Evolutionary conservation across 2,888 invertebrate species (phyloP).

Genomic region (Autographa pulchrina): DNA sequence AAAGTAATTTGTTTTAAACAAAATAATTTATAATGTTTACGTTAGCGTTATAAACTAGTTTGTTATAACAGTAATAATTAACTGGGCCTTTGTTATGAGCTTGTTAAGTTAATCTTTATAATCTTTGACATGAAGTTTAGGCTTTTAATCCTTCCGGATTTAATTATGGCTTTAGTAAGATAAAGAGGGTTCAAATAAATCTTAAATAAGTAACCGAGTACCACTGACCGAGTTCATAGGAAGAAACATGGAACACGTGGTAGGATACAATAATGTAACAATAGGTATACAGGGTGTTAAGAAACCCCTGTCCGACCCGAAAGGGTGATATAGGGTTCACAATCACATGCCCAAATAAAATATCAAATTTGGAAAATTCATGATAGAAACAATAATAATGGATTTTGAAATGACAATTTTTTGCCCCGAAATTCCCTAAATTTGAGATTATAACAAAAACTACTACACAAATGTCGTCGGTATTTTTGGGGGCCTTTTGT

Average conservation of each 20-base stretch:
- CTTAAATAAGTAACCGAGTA: background rate
- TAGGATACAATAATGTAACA: too few relatives aligned
- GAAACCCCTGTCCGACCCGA: too few relatives aligned
- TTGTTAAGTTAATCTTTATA: slow-evolving; percentile 2
- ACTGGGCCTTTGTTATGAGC: background rate
- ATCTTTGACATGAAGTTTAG: slow-evolving; percentile 8
- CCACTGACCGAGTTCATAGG: background rate
- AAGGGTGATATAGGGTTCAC: too few relatives aligned
- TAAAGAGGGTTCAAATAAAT: background rate
- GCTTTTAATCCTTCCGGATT: background rate
- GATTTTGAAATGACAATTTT: too few relatives aligned
- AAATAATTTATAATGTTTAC: background rate
- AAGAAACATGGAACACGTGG: background rate
- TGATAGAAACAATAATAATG: too few relatives aligned
- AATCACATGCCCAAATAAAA: too few relatives aligned
- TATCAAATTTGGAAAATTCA: too few relatives aligned
- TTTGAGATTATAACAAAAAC: too few relatives aligned
- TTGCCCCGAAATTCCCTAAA: too few relatives aligned
- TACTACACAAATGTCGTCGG: too few relatives aligned
- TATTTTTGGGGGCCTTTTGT: too few relatives aligned
- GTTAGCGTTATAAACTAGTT: background rate
- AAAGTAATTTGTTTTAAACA: background rate
- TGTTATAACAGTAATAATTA: background rate
- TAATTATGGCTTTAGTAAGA: background rate
- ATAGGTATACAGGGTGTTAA: too few relatives aligned